Base-by-base conservation (phyloP, 2,888 invertebrate species). In the Ptychoptera albimana region DNA sequence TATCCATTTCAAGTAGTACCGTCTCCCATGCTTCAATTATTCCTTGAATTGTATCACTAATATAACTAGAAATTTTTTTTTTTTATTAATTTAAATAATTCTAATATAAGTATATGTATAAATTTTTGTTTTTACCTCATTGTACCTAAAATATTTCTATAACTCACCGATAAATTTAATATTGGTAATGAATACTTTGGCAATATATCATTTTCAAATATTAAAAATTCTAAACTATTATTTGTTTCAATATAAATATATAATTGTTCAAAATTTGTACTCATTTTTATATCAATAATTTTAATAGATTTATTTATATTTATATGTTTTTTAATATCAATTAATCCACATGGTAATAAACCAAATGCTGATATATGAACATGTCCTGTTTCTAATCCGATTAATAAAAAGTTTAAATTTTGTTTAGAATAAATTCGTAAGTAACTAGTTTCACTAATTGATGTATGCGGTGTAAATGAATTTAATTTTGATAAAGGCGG, bases 21-120 rank as follows among this genome's bases (percentile, higher is more conserved):
- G 86, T 89, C 60, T 94, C 94, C 91, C 92, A 94, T 0, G 91
- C 85, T 65, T 93, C 93, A 35, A 75, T 79, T 50, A 91, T 81
- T 8, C 82, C 80, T 52, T 77, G 74, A 64, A 89, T 80, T 0
- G 87, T 85, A 52, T 79, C 78, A 44, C 79, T 78, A 31, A 88
- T 66, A 49, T 74, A 71, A 44, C 65, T 64, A 23, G 23, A 23
- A 23, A 23, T 5, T 23, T 3, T 23, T 36, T 12, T 36, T 36
- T 12, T 36, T 30, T 13, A 30, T 31, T 11, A 39, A 31, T 10
- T 38, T 37, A 23, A 42, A 37, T 83, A n/a, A n/a, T n/a, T n/a
- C n/a, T n/a, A n/a, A 12, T 56, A 47, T 68, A 62, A 10, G 14
- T 23, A 7, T 29, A 31, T 13, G 32, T 41, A n/a, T 23, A 36